Evolutionary conservation across 2,113 vertebrate genomes (phyloP), one percentile per base, ranked within the genome.

Genomic region (Hemiprocne comata): DNA sequence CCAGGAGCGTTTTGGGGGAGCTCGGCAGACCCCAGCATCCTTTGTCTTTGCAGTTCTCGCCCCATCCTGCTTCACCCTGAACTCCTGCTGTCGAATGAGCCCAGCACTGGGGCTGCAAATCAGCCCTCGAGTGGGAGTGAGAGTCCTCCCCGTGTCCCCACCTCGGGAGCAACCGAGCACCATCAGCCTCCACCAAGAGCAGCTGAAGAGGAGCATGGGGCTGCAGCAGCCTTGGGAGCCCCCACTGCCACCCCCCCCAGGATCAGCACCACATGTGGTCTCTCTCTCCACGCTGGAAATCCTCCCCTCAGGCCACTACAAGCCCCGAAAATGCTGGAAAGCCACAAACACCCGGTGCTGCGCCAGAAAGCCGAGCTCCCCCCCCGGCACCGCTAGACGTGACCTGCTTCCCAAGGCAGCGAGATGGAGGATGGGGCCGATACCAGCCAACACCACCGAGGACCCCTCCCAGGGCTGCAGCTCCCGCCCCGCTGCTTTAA

Each of bases 391-490:
- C 79, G 78, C 60, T 1, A 69, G 70, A 90, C 65, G 74, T 44
- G 92, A 95, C 54, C 92, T 33, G 89, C 92, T 90, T 94, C 86
- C 74, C 61, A 85, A 76, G 6, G 7, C 40, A 3, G 70, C 11
- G 16, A 29, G 65, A 25, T 67, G 85, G 82, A 92, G 86, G 73
- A 53, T 38, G 82, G 82, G 73, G 64, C 64, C 58, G 26, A 33
- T 51, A 4, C 44, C 21, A 8, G 25, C 13, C 25, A 8, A 13
- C 51, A 2, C 29, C 53, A 20, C 53, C 3, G 6, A 17, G 34
- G 74, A 38, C 67, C 57, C 65, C 3, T 5, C 6, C 69, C 26
- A 2, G 8, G 8, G 12, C 79, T 10, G 54, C 26, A 42, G 42
- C 74, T 58, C 61, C 62, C 66, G 57, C 85, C 85, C 58, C 51